These are phyloP conservation scores for Synanthedon formicaeformis DNA, from an alignment of 2,888 invertebrate species.

Conservation along the genomic window DNA sequence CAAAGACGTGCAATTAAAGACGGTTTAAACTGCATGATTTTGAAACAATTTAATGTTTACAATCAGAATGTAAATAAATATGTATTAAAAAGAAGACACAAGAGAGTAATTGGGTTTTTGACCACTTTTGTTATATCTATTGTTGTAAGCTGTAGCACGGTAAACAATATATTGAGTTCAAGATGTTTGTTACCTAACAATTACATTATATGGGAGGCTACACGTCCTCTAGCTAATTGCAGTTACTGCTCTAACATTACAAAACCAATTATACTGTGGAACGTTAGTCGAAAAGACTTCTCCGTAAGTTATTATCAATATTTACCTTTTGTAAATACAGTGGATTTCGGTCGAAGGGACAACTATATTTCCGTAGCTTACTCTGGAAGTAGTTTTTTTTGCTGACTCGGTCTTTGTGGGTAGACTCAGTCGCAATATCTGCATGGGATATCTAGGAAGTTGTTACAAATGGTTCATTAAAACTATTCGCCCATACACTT, in stretches of 20 bases:
- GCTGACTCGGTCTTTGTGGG: no score
- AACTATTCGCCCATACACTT: no score
- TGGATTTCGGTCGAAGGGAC: no score
- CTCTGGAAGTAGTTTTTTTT: no score
- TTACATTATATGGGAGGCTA: conserved; percentile 88
- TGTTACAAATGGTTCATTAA: no score
- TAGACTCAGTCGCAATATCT: no score
- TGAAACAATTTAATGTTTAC: conserved; percentile 35
- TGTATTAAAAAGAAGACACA: conserved; percentile 21
- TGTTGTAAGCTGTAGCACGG: conserved; percentile 25
- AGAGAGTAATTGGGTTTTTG: conserved; percentile 22
- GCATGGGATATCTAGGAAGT: no score
- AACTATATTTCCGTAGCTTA: no score
- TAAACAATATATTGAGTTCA: conserved; percentile 60
- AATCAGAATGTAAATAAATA: conserved; percentile 23
- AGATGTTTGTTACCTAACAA: conserved; percentile 87
- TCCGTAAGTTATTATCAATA: conserved; percentile 33
- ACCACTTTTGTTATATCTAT: conserved; percentile 25
- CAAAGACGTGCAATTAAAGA: conserved; percentile 36
- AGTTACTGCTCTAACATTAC: conserved; percentile 79
- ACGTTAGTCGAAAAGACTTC: conserved; percentile 78
- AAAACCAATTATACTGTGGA: conserved; percentile 75
- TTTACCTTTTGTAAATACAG: no score
- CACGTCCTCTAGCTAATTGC: conserved; percentile 86
- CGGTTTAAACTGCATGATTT: conserved; percentile 26